Percentiles rank a stretch among this genome's conserved stretches.
phyloP scores from a whole-genome alignment of 2,888 invertebrate species.

The Proisotoma minuta region DNA sequence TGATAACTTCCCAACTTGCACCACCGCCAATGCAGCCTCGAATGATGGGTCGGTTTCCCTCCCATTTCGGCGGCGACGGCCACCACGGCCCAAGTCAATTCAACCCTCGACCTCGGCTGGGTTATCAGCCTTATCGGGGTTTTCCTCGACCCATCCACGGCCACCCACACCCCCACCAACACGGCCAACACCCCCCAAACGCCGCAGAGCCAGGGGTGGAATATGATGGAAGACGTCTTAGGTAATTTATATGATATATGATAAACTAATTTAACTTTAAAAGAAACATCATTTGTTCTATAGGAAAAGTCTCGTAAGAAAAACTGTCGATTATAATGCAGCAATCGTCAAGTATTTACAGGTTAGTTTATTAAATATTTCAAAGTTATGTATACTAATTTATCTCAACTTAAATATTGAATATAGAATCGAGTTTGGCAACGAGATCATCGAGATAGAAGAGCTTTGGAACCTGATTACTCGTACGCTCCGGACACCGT shows the following conservation, averaged over 20 bases:
- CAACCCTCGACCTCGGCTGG: conserved; percentile 33
- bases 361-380: conserved; percentile 54
- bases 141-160: conserved; percentile 51
- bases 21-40: conserved; percentile 15
- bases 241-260: too few relatives aligned
- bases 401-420: too few relatives aligned
- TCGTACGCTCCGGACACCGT: conserved; percentile 89
- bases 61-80: conserved; percentile 4
- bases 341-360: conserved; percentile 87
- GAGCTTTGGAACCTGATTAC: conserved; percentile 88
- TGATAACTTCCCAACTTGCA: conserved; percentile 22
- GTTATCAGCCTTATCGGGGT: conserved; percentile 54
- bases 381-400: background rate
- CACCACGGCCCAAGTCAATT: conserved; percentile 18
- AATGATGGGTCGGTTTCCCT: conserved; percentile 19
- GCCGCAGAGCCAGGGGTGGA: conserved; percentile 54
- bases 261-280: too few relatives aligned
- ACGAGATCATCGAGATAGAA: conserved; percentile 80
- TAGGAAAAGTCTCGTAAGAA: conserved; percentile 96
- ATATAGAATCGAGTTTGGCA: conserved; percentile 90
- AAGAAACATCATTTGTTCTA: too few relatives aligned
- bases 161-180: conserved; percentile 39
- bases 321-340: conserved; percentile 97
- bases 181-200: conserved; percentile 19
- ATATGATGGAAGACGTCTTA: conserved; percentile 90